Evolutionary conservation across 2,113 vertebrate genomes (phyloP), one percentile per base, ranked within the genome.

Genomic region (Istiophorus platypterus): DNA sequence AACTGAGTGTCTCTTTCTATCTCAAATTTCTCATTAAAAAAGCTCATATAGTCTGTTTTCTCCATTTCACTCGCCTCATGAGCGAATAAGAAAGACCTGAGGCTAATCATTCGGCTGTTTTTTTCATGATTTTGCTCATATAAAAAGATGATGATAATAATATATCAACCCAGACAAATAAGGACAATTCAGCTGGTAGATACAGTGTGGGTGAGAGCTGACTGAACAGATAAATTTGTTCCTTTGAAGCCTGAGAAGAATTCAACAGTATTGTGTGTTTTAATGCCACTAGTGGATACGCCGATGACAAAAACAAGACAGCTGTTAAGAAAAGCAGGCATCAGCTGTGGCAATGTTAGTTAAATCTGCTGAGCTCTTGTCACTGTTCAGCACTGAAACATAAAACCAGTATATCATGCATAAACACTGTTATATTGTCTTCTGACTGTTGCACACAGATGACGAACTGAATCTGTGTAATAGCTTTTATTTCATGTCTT

Each of bases 1-100:
- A 91, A 91, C 18, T 76, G 73, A 73, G 51, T 81, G 56, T 85
- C 62, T 79, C 69, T 90, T 88, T 85, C 74, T 88, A 86, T 89
- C 76, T 78, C 76, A 70, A 78, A 89, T 67, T 81, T 88, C 88
- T 91, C 89, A 93, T 94, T 92, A 93, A 90, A 91, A 86, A 92
- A 88, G 73, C 77, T 76, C 78, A 78, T 63, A 68, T 45, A 57
- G 72, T 56, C 65, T 54, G 41, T 82, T 87, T 88, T 81, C 58
- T 65, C 14, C 26, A 63, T 78, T 88, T 86, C 81, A 81, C 71
- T 87, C 51, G 31, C 87, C 74, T 71, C n/a, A 59, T 78, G 65
- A 69, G 62, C 67, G 41, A 90, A 90, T 69, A 80, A 88, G 81
- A 75, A 80, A 90, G 83, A 78, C 82, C 88, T 26, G 61, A 58